Percentiles rank a stretch among this genome's conserved stretches.
Conservation (phyloP, 2,888 invertebrate genomes). For the Pterostichus niger region DNA sequence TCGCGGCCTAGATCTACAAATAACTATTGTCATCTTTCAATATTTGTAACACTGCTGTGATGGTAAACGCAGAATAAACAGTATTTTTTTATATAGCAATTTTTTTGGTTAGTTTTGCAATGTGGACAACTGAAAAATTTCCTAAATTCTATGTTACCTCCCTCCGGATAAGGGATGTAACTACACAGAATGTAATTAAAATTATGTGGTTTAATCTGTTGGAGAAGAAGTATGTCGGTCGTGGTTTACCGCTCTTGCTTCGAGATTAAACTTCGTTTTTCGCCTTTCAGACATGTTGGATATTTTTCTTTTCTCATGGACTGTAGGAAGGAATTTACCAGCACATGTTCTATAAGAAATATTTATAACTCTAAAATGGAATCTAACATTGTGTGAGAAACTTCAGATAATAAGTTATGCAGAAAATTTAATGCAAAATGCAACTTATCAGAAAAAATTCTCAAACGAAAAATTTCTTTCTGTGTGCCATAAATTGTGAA, state of each 20-base stretch:
- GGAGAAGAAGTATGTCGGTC: conserved; percentile 24
- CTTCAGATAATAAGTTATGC: not conserved
- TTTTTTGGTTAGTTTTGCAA: no score
- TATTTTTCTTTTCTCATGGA: not conserved
- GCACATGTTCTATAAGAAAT: not conserved
- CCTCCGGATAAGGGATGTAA: not conserved
- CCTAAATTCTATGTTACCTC: not conserved
- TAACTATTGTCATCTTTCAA: no score
- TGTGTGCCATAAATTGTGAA: no score
- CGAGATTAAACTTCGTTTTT: conserved; percentile 45
- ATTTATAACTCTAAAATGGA: conserved; percentile 24
- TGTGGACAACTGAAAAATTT: not conserved
- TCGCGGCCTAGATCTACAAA: no score
- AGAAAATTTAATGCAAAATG: no score
- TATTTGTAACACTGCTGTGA: no score
- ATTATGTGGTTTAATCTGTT: conserved; percentile 35
- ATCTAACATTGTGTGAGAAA: not conserved
- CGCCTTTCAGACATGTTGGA: conserved; percentile 27
- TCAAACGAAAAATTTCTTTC: no score
- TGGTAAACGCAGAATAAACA: no score
- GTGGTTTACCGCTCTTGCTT: conserved; percentile 23
- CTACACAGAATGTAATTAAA: conserved; percentile 34
- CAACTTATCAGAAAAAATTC: no score
- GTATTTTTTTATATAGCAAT: no score
- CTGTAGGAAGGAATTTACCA: not conserved